Evolutionary conservation across 2,888 invertebrate genomes (phyloP).

Genomic region (Carabus problematicus): DNA sequence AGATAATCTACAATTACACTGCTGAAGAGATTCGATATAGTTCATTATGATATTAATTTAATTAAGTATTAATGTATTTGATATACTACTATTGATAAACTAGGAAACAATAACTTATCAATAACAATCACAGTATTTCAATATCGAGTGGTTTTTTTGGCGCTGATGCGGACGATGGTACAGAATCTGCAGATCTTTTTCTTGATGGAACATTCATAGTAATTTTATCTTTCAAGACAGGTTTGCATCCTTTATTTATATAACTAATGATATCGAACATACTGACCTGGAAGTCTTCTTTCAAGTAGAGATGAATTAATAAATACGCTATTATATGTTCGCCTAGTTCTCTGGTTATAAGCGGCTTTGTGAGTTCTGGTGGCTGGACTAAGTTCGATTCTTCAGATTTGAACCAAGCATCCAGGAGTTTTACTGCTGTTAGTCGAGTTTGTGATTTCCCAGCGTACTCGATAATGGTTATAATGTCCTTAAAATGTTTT

Average conservation of each 20-base stretch:
- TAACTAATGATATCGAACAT: conserved; percentile 88
- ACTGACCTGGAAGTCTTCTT: conserved; percentile 89
- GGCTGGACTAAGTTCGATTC: conserved; percentile 69
- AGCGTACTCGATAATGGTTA: conserved; percentile 70
- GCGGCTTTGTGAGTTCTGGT: conserved; percentile 65
- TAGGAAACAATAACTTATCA: no score
- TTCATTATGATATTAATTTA: no score
- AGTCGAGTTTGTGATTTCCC: conserved; percentile 68
- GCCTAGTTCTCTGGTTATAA: conserved; percentile 65
- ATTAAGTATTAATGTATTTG: no score
- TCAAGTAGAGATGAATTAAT: conserved; percentile 73
- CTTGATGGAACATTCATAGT: no score
- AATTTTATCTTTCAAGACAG: no score
- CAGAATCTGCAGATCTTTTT: no score
- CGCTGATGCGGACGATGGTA: no score
- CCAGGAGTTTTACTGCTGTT: conserved; percentile 78
- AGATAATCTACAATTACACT: no score
- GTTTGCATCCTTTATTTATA: conserved; percentile 65
- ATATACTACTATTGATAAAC: no score
- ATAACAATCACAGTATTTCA: no score
- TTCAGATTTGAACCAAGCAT: conserved; percentile 73
- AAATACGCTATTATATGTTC: conserved; percentile 78
- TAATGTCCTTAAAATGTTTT: conserved; percentile 64
- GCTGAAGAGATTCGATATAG: no score
- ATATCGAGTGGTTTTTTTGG: no score